Conservation (phyloP, 2,888 invertebrate genomes). For the Epistrophe eligans region DNA sequence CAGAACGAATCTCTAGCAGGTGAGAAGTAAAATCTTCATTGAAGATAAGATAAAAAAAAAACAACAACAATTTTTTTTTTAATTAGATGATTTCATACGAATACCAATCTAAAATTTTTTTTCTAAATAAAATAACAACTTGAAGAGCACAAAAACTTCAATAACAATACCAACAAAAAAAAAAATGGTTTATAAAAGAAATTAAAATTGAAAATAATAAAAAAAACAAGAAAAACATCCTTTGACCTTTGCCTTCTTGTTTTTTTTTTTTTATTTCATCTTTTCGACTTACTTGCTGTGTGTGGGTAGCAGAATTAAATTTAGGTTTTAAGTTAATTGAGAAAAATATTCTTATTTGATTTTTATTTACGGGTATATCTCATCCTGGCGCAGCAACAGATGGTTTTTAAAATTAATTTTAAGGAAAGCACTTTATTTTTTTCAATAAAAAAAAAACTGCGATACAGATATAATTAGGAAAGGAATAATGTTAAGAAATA, state of each 20-base stretch:
- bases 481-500: not conserved
- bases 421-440: not conserved
- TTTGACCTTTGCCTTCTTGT: not conserved
- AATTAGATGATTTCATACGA: conserved; percentile 10
- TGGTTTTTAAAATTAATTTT: conserved; percentile 4
- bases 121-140: not conserved
- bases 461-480: not conserved
- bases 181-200: conserved; percentile 1
- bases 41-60: not conserved
- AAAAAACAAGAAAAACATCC: not conserved
- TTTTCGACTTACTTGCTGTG: not conserved
- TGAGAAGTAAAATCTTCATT: not conserved
- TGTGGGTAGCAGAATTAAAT: not conserved
- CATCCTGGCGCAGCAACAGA: conserved; percentile 6
- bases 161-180: not conserved
- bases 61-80: not conserved
- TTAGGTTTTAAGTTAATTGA: not conserved
- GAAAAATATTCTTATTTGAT: conserved; percentile 8
- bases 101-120: not conserved
- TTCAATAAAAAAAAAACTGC: not conserved
- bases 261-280: conserved; percentile 3
- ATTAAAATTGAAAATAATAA: conserved; percentile 5
- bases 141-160: not conserved
- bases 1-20: not conserved
- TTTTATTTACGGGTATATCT: not conserved